phyloP scores from a whole-genome alignment of 1,140 invertebrate genomes.

The Hetaerina americana region DNA sequence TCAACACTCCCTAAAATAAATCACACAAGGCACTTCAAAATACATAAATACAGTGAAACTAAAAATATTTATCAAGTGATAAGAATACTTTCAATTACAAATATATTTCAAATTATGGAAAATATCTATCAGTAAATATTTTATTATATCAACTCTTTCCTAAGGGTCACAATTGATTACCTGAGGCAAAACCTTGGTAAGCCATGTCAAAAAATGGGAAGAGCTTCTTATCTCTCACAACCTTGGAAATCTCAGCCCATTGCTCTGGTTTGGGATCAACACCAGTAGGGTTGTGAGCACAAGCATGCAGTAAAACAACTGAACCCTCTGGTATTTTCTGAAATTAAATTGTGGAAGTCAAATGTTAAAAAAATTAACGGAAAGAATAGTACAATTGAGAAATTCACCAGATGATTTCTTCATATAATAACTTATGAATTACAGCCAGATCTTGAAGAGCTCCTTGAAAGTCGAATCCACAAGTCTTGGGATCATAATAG shows the following conservation, averaged over 20 bases:
- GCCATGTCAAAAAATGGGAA: slow-evolving; percentile 99
- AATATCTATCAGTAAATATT: too few species aligned
- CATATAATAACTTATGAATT: slow-evolving; percentile 33
- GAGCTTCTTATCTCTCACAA: slow-evolving; percentile 70
- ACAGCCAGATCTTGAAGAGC: slow-evolving; percentile 83
- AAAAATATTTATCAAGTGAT: too few species aligned
- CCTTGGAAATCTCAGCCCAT: slow-evolving; percentile 70
- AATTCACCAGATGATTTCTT: too few species aligned
- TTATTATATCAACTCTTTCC: too few species aligned
- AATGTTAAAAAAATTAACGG: slow-evolving; percentile 1
- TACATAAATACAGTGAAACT: too few species aligned
- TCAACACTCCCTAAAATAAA: slow-evolving; percentile 65
- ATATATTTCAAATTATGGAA: too few species aligned
- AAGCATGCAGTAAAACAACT: slow-evolving; percentile 90
- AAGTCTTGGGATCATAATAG: slow-evolving; percentile 92
- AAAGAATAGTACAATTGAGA: neutral
- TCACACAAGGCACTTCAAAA: too few species aligned
- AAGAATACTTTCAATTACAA: too few species aligned
- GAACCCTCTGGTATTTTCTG: slow-evolving; percentile 89
- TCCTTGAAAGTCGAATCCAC: slow-evolving; percentile 88
- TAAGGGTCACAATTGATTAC: slow-evolving; percentile 24
- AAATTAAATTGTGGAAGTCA: slow-evolving; percentile 18
- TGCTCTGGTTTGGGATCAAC: slow-evolving; percentile 88
- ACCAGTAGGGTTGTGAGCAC: slow-evolving; percentile 98
- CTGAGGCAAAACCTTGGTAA: slow-evolving; percentile 93